Percentiles rank a stretch among this genome's conserved stretches.
These are phyloP conservation scores for Alauda arvensis DNA, from an alignment of 2,797 vertebrate genomes.

Conservation along the genomic window DNA sequence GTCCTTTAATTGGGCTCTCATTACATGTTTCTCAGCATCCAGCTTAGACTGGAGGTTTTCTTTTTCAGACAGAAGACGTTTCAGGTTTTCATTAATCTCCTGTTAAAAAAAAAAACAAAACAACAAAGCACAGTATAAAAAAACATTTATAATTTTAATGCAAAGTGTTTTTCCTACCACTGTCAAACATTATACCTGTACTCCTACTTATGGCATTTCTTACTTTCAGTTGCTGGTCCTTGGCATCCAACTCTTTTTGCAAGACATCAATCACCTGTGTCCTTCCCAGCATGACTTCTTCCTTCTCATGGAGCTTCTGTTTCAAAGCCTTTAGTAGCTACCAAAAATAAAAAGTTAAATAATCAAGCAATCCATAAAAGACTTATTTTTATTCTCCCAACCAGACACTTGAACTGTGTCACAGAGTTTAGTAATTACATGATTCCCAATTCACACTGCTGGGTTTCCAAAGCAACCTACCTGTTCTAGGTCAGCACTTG, in stretches of 20 bases:
- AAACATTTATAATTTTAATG: background rate
- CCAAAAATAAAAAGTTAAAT: background rate
- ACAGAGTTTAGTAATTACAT: background rate
- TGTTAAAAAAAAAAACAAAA: slow-evolving; percentile 4
- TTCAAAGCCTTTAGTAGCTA: slow-evolving; percentile 89
- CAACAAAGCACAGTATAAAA: background rate
- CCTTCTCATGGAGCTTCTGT: slow-evolving; percentile 90
- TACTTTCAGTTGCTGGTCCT: slow-evolving; percentile 82
- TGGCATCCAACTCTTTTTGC: slow-evolving; percentile 84
- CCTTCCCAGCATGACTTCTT: slow-evolving; percentile 87
- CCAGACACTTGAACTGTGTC: background rate
- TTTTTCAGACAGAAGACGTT: slow-evolving; percentile 78
- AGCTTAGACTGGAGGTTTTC: slow-evolving; percentile 86
- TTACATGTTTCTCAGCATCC: slow-evolving; percentile 90
- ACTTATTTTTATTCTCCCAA: background rate
- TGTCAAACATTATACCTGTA: background rate
- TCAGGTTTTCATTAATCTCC: slow-evolving; percentile 80
- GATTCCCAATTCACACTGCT: background rate
- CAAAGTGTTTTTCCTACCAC: background rate
- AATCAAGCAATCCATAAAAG: background rate
- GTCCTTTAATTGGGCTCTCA: slow-evolving; percentile 87
- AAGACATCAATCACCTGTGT: slow-evolving; percentile 87
- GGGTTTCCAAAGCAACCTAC: slow-evolving; percentile 63
- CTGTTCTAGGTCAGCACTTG: slow-evolving; percentile 88
- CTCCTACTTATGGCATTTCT: background rate